Base-by-base conservation (phyloP, 2,113 vertebrate species). In the Xenopus tropicalis region DNA sequence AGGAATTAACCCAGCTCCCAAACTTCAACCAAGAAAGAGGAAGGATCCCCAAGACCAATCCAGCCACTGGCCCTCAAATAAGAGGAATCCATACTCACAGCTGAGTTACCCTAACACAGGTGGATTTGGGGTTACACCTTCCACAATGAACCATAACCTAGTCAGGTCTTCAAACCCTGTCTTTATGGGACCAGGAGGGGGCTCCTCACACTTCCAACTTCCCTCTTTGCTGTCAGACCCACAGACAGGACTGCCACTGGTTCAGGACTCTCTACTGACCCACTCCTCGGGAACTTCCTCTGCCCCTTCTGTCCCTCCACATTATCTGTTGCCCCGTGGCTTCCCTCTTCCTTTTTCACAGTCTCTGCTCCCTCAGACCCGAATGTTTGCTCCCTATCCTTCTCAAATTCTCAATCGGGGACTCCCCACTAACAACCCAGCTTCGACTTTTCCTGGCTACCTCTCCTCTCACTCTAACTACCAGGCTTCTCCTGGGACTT, bases 211-310 rank as follows among this genome's bases (percentile, higher is more conserved):
- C 79, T 93, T 96, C 86, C 96, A 95, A 87, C 88, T 93, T 78
- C 90, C 94, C 69, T 93, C 93, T 77, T 93, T 97, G 87, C 91
- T 98, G 84, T 87, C 92, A 76, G 97, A 98, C 85, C 90, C 96
- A 72, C 95, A 94, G 81, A 87, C 91, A 88, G 92, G 98, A 85
- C 96, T 97, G 83, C 93, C 97, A 79, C 88, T 94, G 83, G 91
- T 93, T 89, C 89, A 93, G 80, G 94, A 96, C 87, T 87, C 86
- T 89, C 92, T 83, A 87, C 87, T 87, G 89, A 86, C 93, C 78
- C 93, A 93, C 79, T 92, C 93, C 85, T 87, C 91, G 83, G 88
- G 89, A 78, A 87, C 94, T 85, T 92, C 91, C 88, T 92, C 91
- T 91, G 87, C 90, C 69, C 93, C 94, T 61, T 89, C 89, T 84